Base-by-base conservation (phyloP, 53 echinoderm and acorn worm species). In the Temnopleurus reevesii region DNA sequence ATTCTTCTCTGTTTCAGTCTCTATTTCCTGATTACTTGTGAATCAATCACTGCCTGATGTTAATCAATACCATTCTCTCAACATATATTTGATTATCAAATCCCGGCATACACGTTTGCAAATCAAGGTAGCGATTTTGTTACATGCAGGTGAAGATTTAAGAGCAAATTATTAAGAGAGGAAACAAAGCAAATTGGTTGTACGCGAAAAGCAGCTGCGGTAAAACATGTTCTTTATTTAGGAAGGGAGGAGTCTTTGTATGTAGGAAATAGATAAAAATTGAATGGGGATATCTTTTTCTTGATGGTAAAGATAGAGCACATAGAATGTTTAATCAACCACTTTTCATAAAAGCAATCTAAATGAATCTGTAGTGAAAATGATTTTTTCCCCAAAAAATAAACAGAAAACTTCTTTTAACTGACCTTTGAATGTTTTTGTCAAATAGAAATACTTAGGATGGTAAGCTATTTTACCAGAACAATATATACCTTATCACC, bases 11-110 rank as follows among this genome's bases (percentile, higher is more conserved):
- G 12, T 33, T 8, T 2, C 30, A 12, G 63, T 59, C 63, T 13
- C 4, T 17, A 17, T 12, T 13, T 18, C 18, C 5, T 33, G 63
- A 63, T 63, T 13, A 10, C 29, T 15, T 31, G 63, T 31, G 34
- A 4, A 63, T 30, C 63, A 31, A 15, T 63, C 17, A 63, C 33
- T 63, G 58, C 58, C 23, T 7, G 8, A 58, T 15, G 33, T 33
- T 63, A 63, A 63, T 30, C 63, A 63, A 33, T 63, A 30, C 63
- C 63, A 63, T 63, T 63, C 63, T 33, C 63, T 33, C 63, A 15
- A 1, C 18, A 4, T 4, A 33, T 33, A 63, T 63, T 63, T 33
- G 63, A 63, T 63, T 33, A 63, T 33, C 30, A 33, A 12, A 4
- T 63, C 63, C 63, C 29, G 63, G 33, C 23, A 18, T 63, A 17